phyloP scores from a whole-genome alignment of 1,140 invertebrate species.

The Aphaenogaster floridana region DNA sequence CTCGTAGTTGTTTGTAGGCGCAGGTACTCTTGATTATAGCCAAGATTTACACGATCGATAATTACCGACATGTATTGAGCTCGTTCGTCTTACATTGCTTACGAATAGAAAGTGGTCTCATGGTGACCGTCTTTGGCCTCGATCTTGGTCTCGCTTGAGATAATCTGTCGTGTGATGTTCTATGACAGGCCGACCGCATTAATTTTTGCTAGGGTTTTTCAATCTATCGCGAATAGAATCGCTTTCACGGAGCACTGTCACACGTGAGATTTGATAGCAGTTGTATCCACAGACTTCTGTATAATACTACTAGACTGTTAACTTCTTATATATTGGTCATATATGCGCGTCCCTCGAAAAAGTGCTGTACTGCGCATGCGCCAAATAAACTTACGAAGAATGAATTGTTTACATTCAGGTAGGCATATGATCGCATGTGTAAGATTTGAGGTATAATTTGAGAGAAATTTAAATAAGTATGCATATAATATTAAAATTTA shows the following conservation, averaged over 20 bases:
- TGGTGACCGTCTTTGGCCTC: conserved; percentile 71
- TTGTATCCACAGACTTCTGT: background rate
- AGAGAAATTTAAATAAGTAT: too few species aligned
- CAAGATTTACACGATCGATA: conserved; percentile 64
- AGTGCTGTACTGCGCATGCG: too few species aligned
- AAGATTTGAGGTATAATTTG: too few species aligned
- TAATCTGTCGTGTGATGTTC: conserved; percentile 67
- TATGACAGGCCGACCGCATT: conserved; percentile 61
- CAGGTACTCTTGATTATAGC: conserved; percentile 39
- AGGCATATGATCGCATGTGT: too few species aligned
- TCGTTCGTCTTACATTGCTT: conserved; percentile 6
- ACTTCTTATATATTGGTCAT: too few species aligned
- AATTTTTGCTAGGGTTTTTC: conserved; percentile 65
- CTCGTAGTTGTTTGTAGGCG: background rate
- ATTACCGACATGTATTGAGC: conserved; percentile 66
- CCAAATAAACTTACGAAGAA: too few species aligned
- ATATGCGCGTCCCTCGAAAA: too few species aligned
- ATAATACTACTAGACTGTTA: too few species aligned
- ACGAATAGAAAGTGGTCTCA: conserved; percentile 75
- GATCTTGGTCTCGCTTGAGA: conserved; percentile 56
- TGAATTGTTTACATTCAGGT: too few species aligned
- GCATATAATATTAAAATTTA: too few species aligned
- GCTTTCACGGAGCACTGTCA: conserved; percentile 11
- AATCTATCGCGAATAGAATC: conserved; percentile 6
- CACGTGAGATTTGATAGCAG: background rate